Percentiles rank a stretch among this genome's conserved stretches.
Conservation (phyloP, 1,140 invertebrate genomes). For the Ceratoteleas bidentatus region DNA sequence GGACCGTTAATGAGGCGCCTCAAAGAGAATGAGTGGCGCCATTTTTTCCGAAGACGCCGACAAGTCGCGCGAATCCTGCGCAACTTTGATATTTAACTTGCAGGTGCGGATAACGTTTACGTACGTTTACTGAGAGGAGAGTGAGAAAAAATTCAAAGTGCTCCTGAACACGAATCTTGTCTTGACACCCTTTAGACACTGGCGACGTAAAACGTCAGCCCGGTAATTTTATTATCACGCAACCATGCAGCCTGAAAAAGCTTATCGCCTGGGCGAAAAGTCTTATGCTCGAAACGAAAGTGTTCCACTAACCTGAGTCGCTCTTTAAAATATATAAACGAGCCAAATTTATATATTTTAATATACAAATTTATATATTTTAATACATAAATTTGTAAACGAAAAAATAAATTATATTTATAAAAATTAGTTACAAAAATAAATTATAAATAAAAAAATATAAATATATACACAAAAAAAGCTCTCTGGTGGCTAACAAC, state of each 20-base stretch:
- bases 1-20: slow-evolving; percentile 15
- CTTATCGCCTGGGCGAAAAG: slow-evolving; percentile 35
- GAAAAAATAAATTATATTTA: no score
- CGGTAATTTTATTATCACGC: slow-evolving; percentile 46
- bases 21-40: slow-evolving; percentile 21
- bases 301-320: slow-evolving; percentile 18
- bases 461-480: no score
- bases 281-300: slow-evolving; percentile 33
- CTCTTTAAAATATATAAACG: slow-evolving; percentile 33
- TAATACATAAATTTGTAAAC: no score
- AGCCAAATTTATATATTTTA: no score
- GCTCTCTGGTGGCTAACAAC: no score
- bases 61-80: no score
- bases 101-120: no score
- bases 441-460: no score
- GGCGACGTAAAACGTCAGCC: slow-evolving; percentile 26
- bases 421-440: no score
- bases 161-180: slow-evolving; percentile 11
- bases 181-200: slow-evolving; percentile 7
- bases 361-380: no score
- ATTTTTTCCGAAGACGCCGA: slow-evolving; percentile 3
- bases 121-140: no score
- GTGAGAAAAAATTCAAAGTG: neutral
- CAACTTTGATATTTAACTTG: no score
- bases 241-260: slow-evolving; percentile 28